A percentile compares a stretch with the other conserved stretches of the same genome.
Evolutionary conservation across 2,797 vertebrate species (phyloP).

Genomic region (Enteromius anoplus): DNA sequence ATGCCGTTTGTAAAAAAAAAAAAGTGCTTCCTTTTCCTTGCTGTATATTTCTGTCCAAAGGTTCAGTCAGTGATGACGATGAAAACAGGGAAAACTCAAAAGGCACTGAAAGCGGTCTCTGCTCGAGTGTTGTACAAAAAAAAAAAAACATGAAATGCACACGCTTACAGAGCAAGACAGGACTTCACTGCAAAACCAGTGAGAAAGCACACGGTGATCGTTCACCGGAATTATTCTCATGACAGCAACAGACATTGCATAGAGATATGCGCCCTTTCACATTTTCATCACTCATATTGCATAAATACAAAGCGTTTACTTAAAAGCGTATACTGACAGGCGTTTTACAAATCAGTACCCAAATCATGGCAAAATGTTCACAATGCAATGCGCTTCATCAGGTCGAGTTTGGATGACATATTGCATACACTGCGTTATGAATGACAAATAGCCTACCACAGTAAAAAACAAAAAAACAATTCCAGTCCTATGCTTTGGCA

Average conservation of each 20-base stretch:
- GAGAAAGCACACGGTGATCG: conserved; percentile 54
- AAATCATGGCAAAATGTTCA: conserved; percentile 48
- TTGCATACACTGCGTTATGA: conserved; percentile 67
- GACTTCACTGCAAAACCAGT: conserved; percentile 60
- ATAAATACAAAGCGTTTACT: conserved; percentile 66
- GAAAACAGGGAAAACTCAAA: conserved; percentile 61
- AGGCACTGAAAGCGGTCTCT: conserved; percentile 67
- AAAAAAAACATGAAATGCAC: conserved; percentile 45
- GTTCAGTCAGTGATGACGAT: conserved; percentile 60
- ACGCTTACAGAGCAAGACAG: conserved; percentile 48
- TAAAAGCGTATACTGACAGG: conserved; percentile 58
- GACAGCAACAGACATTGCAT: conserved; percentile 69
- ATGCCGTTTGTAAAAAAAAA: conserved; percentile 60
- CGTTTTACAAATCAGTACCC: conserved; percentile 69
- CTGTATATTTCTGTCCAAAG: conserved; percentile 56
- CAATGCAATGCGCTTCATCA: conserved; percentile 64
- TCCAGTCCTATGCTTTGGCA: conserved; percentile 71
- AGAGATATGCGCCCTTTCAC: conserved; percentile 71
- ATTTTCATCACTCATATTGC: conserved; percentile 67
- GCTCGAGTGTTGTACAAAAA: conserved; percentile 45
- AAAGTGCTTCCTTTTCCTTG: conserved; percentile 74
- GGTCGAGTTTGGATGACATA: conserved; percentile 60
- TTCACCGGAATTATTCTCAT: conserved; percentile 54
- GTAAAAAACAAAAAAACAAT: conserved; percentile 52
- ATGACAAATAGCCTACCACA: conserved; percentile 66